Evolutionary conservation across 2,797 vertebrate genomes (phyloP).

Genomic region (Rhynchonycteris naso): DNA sequence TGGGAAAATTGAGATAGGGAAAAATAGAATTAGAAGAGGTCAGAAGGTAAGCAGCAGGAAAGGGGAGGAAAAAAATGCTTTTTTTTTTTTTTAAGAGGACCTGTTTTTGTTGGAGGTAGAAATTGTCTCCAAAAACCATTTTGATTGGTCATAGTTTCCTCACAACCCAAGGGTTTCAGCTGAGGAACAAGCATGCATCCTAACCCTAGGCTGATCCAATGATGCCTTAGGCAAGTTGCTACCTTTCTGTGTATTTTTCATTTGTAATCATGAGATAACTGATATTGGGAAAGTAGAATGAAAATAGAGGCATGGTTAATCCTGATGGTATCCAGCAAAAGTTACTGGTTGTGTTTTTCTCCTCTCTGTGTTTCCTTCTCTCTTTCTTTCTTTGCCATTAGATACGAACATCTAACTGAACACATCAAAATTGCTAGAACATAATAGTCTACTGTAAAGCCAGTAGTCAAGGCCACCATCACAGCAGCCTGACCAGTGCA

Average conservation of each 20-base stretch:
- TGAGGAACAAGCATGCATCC: not conserved
- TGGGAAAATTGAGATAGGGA: not conserved
- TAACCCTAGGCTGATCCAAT: not conserved
- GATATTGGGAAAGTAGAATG: not conserved
- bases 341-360: not conserved
- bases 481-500: too few relatives aligned
- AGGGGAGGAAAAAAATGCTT: not conserved
- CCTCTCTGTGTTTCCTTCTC: not conserved
- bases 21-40: not conserved
- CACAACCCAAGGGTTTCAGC: not conserved
- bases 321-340: not conserved
- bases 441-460: not conserved
- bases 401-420: not conserved
- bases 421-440: not conserved
- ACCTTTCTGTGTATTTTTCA: slow-evolving; percentile 19
- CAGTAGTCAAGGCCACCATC: too few relatives aligned
- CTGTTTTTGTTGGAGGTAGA: not conserved
- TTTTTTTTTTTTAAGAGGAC: not conserved
- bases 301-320: not conserved
- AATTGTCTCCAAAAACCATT: not conserved
- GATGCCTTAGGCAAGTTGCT: not conserved
- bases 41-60: not conserved
- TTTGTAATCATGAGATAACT: not conserved
- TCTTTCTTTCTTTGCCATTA: not conserved
- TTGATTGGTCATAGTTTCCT: not conserved